Evolutionary conservation across 2,888 invertebrate genomes (phyloP), one percentile per base, ranked within the genome.

Genomic region (Phaonia tiefii): DNA sequence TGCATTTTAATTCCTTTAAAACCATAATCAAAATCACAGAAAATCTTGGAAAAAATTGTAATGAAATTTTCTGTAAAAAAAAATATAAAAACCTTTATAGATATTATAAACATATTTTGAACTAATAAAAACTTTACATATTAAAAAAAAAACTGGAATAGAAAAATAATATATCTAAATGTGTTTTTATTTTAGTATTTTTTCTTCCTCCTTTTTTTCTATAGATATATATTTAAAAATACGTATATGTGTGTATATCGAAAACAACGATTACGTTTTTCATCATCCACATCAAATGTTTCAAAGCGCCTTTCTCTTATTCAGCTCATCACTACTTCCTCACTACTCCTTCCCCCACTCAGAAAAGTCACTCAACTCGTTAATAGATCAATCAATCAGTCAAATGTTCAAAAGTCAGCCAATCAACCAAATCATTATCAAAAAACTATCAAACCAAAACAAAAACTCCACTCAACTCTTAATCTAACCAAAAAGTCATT

Each of bases 281-380:
- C 54, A 54, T 54, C 54, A 54, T 75, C 56, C 74, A 66, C 80
- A 80, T 80, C 46, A 74, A 76, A 69, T 31, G 31, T 31, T 3
- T 31, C 3, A 69, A 73, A 76, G 76, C 80, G 76, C 76, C 70
- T 74, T 17, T 17, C 10, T 42, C 31, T 76, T 79, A 31, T 75
- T 56, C 63, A 63, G 42, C 31, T 63, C 63, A 63, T 63, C 63
- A 39, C 42, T 22, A 63, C 54, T 25, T 25, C 31, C 31, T 31
- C 31, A 31, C 31, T 31, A 31, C 31, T 8, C 76, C 80, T 70
- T 77, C 42, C 73, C 74, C 80, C 77, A 80, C 76, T 8, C n/a
- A n/a, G n/a, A 79, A 72, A 75, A 81, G 75, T 81, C 81, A 81
- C 78, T 78, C 81, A 81, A 78, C 81, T 78, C 77, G 76, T 44